These are phyloP conservation scores for Idaea dimidiata DNA, from an alignment of 2,888 invertebrate genomes.

Conservation along the genomic window DNA sequence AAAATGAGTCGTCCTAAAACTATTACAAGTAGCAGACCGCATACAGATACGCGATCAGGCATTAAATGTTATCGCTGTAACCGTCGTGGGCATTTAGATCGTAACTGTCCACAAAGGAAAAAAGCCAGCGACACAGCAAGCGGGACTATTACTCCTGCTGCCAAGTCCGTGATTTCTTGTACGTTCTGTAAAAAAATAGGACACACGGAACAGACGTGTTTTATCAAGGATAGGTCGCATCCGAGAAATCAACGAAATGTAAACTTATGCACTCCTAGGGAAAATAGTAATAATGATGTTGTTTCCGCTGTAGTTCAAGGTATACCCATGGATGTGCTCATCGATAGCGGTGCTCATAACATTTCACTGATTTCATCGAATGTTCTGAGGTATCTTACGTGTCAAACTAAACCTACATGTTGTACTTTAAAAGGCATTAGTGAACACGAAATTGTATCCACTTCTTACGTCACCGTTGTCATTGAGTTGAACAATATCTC, in stretches of 20 bases:
- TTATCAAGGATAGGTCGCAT: background rate
- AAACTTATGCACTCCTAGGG: too few species aligned
- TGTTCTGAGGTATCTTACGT: conserved; percentile 19
- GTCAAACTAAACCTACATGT: conserved; percentile 13
- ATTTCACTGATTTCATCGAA: conserved; percentile 26
- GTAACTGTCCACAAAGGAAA: background rate
- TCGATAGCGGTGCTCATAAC: conserved; percentile 24
- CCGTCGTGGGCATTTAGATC: background rate
- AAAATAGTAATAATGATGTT: too few species aligned
- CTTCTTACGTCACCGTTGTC: conserved; percentile 17
- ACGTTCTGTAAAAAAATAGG: background rate
- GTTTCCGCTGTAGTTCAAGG: too few species aligned
- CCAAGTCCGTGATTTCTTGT: background rate
- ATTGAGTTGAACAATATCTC: conserved; percentile 20
- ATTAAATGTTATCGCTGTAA: too few species aligned
- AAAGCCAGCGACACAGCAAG: too few species aligned
- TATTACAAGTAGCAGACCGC: too few species aligned
- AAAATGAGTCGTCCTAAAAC: background rate
- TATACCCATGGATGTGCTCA: too few species aligned
- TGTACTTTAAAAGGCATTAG: conserved; percentile 15
- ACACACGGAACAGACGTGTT: background rate
- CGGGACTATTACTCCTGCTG: background rate
- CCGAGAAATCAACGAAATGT: background rate
- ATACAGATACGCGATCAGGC: conserved; percentile 19
- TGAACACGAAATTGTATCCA: conserved; percentile 9